phyloP scores from a whole-genome alignment of 2,797 vertebrate genomes.

The Sebastes iracundus region DNA sequence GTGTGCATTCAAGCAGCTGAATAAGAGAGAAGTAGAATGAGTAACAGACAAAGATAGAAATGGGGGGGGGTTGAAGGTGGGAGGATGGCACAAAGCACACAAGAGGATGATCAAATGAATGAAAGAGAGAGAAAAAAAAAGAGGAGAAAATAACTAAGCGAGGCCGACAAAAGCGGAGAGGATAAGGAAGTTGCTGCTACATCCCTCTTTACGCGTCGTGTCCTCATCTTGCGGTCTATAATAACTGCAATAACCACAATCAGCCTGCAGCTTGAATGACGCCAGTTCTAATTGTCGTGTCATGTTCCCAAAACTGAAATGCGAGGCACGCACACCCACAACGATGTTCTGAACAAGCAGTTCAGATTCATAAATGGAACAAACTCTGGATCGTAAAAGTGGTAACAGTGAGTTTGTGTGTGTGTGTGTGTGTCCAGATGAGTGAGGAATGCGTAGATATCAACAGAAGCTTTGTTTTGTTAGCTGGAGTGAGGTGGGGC shows the following conservation, averaged over 20 bases:
- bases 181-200: slow-evolving; percentile 46
- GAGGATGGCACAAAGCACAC: slow-evolving; percentile 24
- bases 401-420: slow-evolving; percentile 11
- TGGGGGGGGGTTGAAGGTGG: slow-evolving; percentile 24
- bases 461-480: slow-evolving; percentile 72
- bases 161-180: slow-evolving; percentile 19
- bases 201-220: slow-evolving; percentile 44
- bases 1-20: slow-evolving; percentile 55
- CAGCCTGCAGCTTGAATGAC: slow-evolving; percentile 59
- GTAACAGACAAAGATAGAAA: slow-evolving; percentile 61
- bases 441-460: slow-evolving; percentile 63
- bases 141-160: slow-evolving; percentile 22
- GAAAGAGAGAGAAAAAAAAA: not conserved
- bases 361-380: slow-evolving; percentile 31
- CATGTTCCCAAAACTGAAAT: slow-evolving; percentile 59
- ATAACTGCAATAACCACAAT: slow-evolving; percentile 69
- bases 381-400: not conserved
- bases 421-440: slow-evolving; percentile 45
- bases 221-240: slow-evolving; percentile 61
- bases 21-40: slow-evolving; percentile 67
- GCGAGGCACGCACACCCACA: slow-evolving; percentile 44
- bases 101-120: slow-evolving; percentile 32
- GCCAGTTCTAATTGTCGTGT: slow-evolving; percentile 66
- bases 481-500: slow-evolving; percentile 71
- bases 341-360: slow-evolving; percentile 17